Evolutionary conservation across 2,888 invertebrate species (phyloP).

Genomic region (Himalopsyche japonica): DNA sequence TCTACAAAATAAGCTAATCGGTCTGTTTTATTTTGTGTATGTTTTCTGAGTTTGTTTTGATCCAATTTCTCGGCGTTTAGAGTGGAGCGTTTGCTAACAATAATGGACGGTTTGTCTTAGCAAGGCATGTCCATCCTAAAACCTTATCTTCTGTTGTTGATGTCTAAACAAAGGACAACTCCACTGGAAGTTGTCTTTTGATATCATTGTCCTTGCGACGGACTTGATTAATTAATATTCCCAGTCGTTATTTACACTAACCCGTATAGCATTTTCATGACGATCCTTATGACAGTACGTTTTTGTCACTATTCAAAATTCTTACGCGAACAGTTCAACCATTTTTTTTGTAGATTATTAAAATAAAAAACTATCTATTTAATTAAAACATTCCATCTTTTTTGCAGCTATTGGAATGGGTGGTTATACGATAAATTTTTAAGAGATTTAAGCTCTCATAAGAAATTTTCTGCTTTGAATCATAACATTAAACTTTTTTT

Average conservation of each 20-base stretch:
- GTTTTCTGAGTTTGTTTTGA: not conserved
- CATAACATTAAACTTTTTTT: too few relatives aligned
- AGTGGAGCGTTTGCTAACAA: conserved; percentile 27
- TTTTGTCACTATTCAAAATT: conserved; percentile 9
- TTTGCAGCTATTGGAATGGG: too few relatives aligned
- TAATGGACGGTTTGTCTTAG: conserved; percentile 32
- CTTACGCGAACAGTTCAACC: not conserved
- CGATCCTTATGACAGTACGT: conserved; percentile 16
- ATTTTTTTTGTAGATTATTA: not conserved
- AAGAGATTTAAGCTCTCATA: too few relatives aligned
- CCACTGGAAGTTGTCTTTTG: conserved; percentile 38
- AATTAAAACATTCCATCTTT: too few relatives aligned
- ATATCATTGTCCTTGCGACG: conserved; percentile 37
- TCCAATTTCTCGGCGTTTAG: conserved; percentile 11
- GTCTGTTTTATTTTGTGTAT: not conserved
- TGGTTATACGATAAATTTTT: too few relatives aligned
- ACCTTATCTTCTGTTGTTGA: conserved; percentile 35
- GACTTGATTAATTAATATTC: conserved; percentile 38
- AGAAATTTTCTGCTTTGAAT: too few relatives aligned
- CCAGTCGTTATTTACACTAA: conserved; percentile 31
- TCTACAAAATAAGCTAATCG: not conserved
- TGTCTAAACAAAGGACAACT: conserved; percentile 33
- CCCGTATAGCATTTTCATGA: conserved; percentile 20
- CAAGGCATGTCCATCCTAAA: conserved; percentile 33
- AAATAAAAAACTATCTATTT: too few relatives aligned